A percentile compares a stretch with the other conserved stretches of the same genome.
Evolutionary conservation across 2,797 vertebrate genomes (phyloP).

Genomic region (Aldrovandia affinis): DNA sequence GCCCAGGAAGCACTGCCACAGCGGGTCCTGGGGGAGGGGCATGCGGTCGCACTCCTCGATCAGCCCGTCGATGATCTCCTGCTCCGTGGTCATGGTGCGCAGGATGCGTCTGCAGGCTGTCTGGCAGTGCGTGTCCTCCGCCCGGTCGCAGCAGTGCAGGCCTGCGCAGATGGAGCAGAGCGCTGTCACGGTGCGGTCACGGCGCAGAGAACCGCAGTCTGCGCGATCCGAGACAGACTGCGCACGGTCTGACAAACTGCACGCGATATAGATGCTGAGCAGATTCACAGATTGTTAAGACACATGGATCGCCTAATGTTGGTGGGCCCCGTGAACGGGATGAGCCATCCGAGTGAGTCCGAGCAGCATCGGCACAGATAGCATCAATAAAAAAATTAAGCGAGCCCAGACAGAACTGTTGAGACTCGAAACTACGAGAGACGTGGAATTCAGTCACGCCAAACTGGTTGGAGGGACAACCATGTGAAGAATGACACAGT

Average conservation of each 20-base stretch:
- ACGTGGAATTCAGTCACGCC: too few species aligned
- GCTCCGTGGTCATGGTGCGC: conserved; percentile 93
- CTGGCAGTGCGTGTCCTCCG: conserved; percentile 88
- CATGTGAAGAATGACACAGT: not conserved
- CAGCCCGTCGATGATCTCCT: conserved; percentile 95
- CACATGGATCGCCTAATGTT: too few species aligned
- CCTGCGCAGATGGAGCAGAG: conserved; percentile 65
- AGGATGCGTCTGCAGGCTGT: conserved; percentile 88
- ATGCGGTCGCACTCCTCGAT: conserved; percentile 90
- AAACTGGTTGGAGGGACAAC: too few species aligned
- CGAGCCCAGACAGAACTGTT: not conserved
- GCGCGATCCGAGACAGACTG: not conserved
- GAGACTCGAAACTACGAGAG: not conserved
- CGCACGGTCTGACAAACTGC: not conserved
- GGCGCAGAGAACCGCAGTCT: too few species aligned
- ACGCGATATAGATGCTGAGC: not conserved
- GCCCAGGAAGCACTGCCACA: conserved; percentile 97
- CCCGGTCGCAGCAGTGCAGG: conserved; percentile 95
- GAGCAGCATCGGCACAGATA: not conserved
- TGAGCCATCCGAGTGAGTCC: not conserved
- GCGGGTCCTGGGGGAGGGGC: conserved; percentile 96
- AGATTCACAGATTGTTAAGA: too few species aligned
- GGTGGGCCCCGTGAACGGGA: too few species aligned
- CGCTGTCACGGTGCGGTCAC: not conserved
- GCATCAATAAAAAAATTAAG: not conserved